Percentiles rank a stretch among this genome's conserved stretches.
phyloP scores from a whole-genome alignment of 2,113 vertebrate species.

The Thinocorus orbignyianus region DNA sequence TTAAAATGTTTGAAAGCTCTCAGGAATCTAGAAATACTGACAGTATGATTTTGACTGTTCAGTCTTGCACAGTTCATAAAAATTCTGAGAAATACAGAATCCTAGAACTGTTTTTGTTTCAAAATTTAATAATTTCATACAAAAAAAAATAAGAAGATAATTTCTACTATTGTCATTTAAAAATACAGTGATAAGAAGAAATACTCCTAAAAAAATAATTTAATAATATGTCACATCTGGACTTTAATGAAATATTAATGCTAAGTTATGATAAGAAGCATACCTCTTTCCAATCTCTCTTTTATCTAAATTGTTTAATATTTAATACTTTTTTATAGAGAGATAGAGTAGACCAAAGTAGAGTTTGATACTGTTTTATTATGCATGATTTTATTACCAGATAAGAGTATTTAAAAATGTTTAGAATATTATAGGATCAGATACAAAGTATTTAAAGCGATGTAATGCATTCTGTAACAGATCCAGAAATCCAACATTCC shows the following conservation, averaged over 20 bases:
- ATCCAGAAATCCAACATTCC: background rate
- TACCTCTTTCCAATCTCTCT: conserved; percentile 35
- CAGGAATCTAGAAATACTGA: background rate
- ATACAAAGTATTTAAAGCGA: background rate
- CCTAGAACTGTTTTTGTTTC: background rate
- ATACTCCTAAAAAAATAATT: background rate
- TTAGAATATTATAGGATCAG: conserved; percentile 4
- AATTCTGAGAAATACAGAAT: background rate
- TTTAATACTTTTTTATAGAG: conserved; percentile 52
- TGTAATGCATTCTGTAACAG: background rate
- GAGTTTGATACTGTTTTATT: conserved; percentile 35
- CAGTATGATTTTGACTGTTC: background rate
- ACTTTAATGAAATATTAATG: conserved; percentile 58
- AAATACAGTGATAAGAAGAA: background rate
- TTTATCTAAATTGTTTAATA: conserved; percentile 53
- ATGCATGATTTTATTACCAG: conserved; percentile 43
- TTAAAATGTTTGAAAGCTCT: background rate
- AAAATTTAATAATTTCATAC: background rate
- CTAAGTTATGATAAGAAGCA: conserved; percentile 32
- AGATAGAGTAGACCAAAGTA: conserved; percentile 29
- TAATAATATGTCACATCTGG: conserved; percentile 41
- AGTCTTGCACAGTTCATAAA: background rate
- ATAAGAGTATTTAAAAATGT: conserved; percentile 40
- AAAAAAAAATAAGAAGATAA: accelerated
- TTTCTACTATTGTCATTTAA: background rate